A percentile compares a stretch with the other conserved stretches of the same genome.
Evolutionary conservation across 23 tunicate genomes (phyloP).

Genomic region (Halocynthia roretzi): DNA sequence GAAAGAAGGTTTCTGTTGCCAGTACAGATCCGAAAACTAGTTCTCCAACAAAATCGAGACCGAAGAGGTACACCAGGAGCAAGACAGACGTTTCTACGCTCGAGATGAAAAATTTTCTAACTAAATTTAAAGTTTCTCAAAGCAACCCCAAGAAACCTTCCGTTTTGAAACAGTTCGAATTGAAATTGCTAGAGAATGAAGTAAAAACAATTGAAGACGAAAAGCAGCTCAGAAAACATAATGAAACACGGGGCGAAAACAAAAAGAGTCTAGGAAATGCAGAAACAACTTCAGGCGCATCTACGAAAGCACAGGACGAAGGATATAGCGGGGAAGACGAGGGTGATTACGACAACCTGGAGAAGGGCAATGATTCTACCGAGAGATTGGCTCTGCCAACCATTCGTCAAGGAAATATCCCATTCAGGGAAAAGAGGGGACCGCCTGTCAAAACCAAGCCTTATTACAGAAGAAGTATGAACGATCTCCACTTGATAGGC

Average conservation of each 20-base stretch:
- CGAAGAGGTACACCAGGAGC: conserved; percentile 68
- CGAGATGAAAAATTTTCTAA: conserved; percentile 60
- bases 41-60: conserved; percentile 30
- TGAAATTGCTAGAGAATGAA: conserved; percentile 67
- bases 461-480: conserved; percentile 32
- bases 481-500: conserved; percentile 21
- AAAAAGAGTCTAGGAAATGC: not conserved
- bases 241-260: not conserved
- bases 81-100: conserved; percentile 59
- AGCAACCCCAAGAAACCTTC: conserved; percentile 56
- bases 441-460: conserved; percentile 22
- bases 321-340: conserved; percentile 85
- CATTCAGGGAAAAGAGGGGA: not conserved
- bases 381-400: not conserved
- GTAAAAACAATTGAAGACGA: conserved; percentile 48
- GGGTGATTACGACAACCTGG: conserved; percentile 9
- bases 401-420: not conserved
- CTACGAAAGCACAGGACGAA: conserved; percentile 18
- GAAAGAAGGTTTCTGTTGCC: conserved; percentile 10
- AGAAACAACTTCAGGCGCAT: not conserved
- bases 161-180: conserved; percentile 66
- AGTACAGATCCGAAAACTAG: conserved; percentile 1
- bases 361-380: too few species aligned
- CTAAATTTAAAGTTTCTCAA: conserved; percentile 46
- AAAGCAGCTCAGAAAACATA: too few species aligned